Conservation (phyloP, 2,113 vertebrate genomes). For the Cyprichromis sp. region DNA sequence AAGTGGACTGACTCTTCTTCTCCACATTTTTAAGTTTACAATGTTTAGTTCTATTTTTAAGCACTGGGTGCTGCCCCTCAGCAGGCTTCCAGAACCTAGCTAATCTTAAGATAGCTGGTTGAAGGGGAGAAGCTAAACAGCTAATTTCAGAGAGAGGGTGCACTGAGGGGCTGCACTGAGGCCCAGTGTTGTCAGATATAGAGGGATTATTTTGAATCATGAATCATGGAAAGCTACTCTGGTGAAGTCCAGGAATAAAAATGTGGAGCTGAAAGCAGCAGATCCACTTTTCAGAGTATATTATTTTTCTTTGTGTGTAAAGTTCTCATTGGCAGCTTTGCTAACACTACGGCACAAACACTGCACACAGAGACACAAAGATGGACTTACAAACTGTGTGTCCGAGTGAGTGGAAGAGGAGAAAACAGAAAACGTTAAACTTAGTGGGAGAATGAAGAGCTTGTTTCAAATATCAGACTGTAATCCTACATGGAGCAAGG, state of each 20-base stretch:
- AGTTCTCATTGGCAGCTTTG: background rate
- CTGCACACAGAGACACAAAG: background rate
- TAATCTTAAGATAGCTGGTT: background rate
- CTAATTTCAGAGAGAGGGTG: background rate
- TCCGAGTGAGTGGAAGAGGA: background rate
- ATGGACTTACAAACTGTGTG: constrained; percentile 38
- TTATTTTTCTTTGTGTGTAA: background rate
- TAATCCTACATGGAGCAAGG: background rate
- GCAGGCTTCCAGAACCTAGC: background rate
- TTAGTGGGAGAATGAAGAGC: background rate
- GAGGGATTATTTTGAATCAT: background rate
- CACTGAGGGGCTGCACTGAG: background rate
- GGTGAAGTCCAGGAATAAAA: background rate
- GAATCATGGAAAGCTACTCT: background rate
- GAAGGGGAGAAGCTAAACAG: background rate
- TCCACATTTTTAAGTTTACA: background rate
- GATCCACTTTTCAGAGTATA: background rate
- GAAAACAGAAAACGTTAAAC: background rate
- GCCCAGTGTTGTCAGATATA: background rate
- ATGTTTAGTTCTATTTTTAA: background rate
- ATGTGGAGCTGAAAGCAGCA: background rate
- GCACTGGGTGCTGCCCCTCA: background rate
- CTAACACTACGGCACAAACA: background rate
- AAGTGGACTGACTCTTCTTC: background rate
- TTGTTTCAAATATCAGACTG: background rate